Base-by-base conservation (phyloP, 2,113 vertebrate genomes). In the Trochalopteron elliotii region DNA sequence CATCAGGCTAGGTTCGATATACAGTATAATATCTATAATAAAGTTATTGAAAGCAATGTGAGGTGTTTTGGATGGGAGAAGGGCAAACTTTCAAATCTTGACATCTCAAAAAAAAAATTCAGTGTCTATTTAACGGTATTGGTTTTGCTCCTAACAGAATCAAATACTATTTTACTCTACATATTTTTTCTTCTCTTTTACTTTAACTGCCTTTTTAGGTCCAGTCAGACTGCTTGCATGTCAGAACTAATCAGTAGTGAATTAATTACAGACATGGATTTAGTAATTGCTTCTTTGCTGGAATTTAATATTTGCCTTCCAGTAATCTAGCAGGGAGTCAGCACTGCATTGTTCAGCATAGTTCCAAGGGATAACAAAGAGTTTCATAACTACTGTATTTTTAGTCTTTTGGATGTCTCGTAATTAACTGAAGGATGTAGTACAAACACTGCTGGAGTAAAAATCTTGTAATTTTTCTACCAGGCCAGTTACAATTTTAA, bases 271-370 rank as follows among this genome's bases (percentile, higher is more conserved):
- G 91, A 87, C 69, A 77, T 22, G 28, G 69, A 50, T 78, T 93
- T 87, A 93, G 44, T 92, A 95, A 93, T 91, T 80, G 78, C 82
- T 87, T 90, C 88, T 95, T 83, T 77, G 80, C 45, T 94, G 39
- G 79, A 96, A 93, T 94, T 92, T 94, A 88, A 67, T 90, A 92
- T 94, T 96, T 95, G 67, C 67, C 56, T 87, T 89, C 69, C 63
- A 90, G 70, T 88, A 91, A 94, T 61, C 49, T 68, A 95, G 47
- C 75, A 78, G 69, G 60, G 65, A 76, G 24, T 61, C 44, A 70
- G 37, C 10, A 15, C 53, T 79, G n/a, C 50, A 55, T 81, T 91
- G 64, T 93, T 95, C 83, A 91, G 45, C 57, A 53, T 23, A 76
- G 72, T 87, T 95, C 35, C 42, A 39, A 87, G 44, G 65, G 37